Conservation (phyloP, 1,140 invertebrate species). For the Oedothorax gibbosus region DNA sequence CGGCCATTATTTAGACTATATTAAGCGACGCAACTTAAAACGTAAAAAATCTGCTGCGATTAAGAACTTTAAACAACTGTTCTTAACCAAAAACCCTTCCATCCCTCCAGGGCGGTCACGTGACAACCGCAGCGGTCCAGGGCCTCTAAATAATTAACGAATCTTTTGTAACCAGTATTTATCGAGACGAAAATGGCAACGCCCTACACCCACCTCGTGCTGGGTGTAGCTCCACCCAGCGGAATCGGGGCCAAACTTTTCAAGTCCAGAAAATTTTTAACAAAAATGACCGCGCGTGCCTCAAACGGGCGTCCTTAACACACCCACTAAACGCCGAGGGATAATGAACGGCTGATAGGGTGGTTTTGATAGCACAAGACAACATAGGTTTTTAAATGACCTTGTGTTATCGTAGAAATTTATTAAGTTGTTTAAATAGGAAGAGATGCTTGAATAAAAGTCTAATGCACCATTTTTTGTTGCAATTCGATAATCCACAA, state of each 20-base stretch:
- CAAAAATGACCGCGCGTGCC: neutral
- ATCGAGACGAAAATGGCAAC: slow-evolving; percentile 52
- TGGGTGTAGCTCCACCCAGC: slow-evolving; percentile 40
- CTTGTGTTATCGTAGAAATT: no score
- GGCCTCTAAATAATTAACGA: slow-evolving; percentile 58
- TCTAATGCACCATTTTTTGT: no score
- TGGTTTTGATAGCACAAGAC: neutral
- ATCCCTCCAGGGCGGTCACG: neutral
- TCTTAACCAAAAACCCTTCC: no score
- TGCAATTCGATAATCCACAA: no score
- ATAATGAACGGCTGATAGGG: neutral
- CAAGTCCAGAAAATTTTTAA: slow-evolving; percentile 1
- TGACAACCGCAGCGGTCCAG: neutral
- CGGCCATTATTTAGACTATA: no score
- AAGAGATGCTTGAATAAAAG: no score
- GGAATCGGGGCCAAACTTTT: slow-evolving; percentile 15
- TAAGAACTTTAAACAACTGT: no score
- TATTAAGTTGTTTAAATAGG: no score
- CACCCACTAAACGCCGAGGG: neutral
- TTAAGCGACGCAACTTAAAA: no score
- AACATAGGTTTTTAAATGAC: neutral
- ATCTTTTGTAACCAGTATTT: slow-evolving; percentile 60
- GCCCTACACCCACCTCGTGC: slow-evolving; percentile 29
- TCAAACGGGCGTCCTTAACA: neutral
- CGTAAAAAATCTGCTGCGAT: no score